Conservation (phyloP, 1,140 invertebrate genomes). For the Papilio dardanus region DNA sequence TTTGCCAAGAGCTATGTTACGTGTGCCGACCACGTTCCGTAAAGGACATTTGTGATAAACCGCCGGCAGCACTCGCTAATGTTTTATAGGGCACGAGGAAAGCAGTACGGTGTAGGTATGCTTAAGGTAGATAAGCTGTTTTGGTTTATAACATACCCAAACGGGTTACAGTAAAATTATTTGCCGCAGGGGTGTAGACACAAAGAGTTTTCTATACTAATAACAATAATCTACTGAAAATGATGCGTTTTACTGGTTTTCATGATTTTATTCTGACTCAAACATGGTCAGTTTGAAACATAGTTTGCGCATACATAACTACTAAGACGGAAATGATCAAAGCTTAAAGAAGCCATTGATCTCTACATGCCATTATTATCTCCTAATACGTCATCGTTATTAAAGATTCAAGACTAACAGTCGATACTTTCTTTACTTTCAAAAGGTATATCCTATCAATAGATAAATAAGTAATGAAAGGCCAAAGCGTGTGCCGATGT, state of each 20-base stretch:
- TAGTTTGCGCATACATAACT: not conserved
- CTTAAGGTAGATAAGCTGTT: not conserved
- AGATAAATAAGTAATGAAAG: constrained; percentile 31
- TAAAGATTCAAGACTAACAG: not conserved
- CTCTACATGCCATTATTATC: not conserved
- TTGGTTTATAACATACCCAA: not conserved
- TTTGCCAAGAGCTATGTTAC: constrained; percentile 23
- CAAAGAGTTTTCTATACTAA: too few species aligned
- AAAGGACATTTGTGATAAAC: constrained; percentile 32
- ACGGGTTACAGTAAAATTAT: too few species aligned
- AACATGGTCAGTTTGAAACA: not conserved
- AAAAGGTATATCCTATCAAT: constrained; percentile 28
- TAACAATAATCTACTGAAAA: too few species aligned
- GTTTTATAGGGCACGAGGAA: constrained; percentile 14
- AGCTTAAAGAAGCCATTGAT: not conserved
- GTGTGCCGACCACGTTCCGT: constrained; percentile 21
- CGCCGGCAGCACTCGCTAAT: constrained; percentile 28
- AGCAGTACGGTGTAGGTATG: not conserved
- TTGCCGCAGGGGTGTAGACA: too few species aligned
- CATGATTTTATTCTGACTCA: too few species aligned
- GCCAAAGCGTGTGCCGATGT: constrained; percentile 25
- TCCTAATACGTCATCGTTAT: not conserved
- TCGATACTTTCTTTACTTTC: constrained; percentile 20
- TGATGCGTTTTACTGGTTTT: too few species aligned
- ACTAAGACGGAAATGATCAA: not conserved